Base-by-base conservation (phyloP, 2,797 vertebrate species). In the Sebastes matsubarae region DNA sequence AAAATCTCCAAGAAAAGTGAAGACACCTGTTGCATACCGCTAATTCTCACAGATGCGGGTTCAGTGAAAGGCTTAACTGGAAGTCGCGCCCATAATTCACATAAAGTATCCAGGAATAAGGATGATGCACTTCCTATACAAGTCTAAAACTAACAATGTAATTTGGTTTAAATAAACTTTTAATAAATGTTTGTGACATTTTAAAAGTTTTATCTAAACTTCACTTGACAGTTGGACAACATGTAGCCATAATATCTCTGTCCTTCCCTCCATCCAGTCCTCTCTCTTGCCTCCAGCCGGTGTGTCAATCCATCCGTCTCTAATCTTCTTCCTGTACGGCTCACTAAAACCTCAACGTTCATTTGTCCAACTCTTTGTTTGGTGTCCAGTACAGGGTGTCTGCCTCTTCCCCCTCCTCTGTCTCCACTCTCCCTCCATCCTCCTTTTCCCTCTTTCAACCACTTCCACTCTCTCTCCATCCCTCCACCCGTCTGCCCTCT, bases 311-410 rank as follows among this genome's bases (percentile, higher is more conserved):
- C 91, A 82, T 79, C 76, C 87, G 18, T 89, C 75, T 73, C 83
- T 91, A 93, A 93, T 92, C 87, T 74, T 79, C 72, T 86, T 92
- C 68, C 80, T 84, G 72, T 82, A 75, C 75, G 79, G 86, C 79
- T 91, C 72, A 80, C 72, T 91, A 89, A 84, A 90, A 84, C 77
- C 83, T 90, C 81, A 77, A 54, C 27, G 58, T 71, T 91, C 84
- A 92, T 91, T 88, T 90, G 80, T 88, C 75, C 20, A n/a, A 71
- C 83, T 81, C 80, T 83, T 90, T 86, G 66, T 87, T 71, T 75
- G 63, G 66, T 1, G 22, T 83, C 80, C 70, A 80, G 78, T 72
- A 59, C 63, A 80, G 75, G 70, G 73, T 87, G 79, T 76, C 68
- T 38, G 66, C 42, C 36, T 79, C 73, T n/a, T 32, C 20, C 72